Percentiles rank a stretch among this genome's conserved stretches.
Conservation (phyloP, 2,888 invertebrate genomes). For the Drosophila austrosaltans region DNA sequence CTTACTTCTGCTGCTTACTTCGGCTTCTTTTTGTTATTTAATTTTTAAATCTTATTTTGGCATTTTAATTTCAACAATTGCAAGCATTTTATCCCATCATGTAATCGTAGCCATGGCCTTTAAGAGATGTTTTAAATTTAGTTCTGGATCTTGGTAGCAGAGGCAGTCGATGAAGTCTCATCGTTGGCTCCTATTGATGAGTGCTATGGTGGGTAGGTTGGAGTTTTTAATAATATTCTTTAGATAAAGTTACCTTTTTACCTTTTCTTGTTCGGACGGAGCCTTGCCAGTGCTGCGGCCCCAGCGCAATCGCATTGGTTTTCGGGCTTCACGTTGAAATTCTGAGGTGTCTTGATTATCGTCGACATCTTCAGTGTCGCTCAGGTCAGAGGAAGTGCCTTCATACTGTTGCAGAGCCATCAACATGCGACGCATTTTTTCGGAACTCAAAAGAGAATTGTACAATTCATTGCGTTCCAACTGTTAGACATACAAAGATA, state of each 20-base stretch:
- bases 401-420: conserved; percentile 65
- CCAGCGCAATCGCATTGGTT: conserved; percentile 82
- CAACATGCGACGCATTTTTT: conserved; percentile 73
- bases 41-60: conserved; percentile 40
- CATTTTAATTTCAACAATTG: conserved; percentile 35
- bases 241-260: conserved; percentile 1
- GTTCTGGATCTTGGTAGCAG: conserved; percentile 54
- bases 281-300: conserved; percentile 81
- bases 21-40: conserved; percentile 31
- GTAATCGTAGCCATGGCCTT: conserved; percentile 39
- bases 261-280: conserved; percentile 58
- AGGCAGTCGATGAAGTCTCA: conserved; percentile 39
- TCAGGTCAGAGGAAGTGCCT: conserved; percentile 34
- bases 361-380: conserved; percentile 39
- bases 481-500: neutral
- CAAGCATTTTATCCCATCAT: conserved; percentile 2
- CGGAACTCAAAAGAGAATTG: conserved; percentile 60
- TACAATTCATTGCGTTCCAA: conserved; percentile 45
- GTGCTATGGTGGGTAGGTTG: conserved; percentile 10
- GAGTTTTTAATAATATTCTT: neutral
- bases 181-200: conserved; percentile 24
- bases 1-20: conserved; percentile 35
- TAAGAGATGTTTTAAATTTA: conserved; percentile 47
- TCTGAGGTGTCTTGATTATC: conserved; percentile 53
- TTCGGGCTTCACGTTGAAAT: conserved; percentile 80